phyloP scores from a whole-genome alignment of 1,140 invertebrate species.

The Asobara japonica region DNA sequence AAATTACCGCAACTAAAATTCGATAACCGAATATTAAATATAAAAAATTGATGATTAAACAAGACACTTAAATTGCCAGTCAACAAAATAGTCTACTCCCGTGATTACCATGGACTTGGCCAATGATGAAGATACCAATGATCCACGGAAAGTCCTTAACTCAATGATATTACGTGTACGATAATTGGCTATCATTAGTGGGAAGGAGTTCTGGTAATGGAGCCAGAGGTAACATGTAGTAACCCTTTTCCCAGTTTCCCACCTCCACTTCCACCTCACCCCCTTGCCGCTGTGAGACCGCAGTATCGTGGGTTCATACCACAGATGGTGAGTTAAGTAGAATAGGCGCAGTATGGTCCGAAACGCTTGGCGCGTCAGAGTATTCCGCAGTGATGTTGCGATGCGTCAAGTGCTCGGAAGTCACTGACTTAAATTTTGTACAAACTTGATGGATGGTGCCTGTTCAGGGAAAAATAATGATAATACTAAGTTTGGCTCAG shows the following conservation, averaged over 20 bases:
- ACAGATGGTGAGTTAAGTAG: neutral
- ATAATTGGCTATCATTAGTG: neutral
- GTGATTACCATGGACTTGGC: too few relatives aligned
- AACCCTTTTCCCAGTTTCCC: neutral
- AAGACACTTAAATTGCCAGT: too few relatives aligned
- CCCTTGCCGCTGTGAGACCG: too few relatives aligned
- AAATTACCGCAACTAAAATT: too few relatives aligned
- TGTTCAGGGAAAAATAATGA: too few relatives aligned
- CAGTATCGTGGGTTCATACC: neutral
- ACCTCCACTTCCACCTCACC: too few relatives aligned
- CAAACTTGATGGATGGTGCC: too few relatives aligned
- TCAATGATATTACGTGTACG: neutral
- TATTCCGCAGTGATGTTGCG: neutral
- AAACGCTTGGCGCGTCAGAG: neutral
- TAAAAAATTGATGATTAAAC: too few relatives aligned
- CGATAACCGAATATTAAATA: too few relatives aligned
- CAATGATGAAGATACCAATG: neutral
- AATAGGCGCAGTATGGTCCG: neutral
- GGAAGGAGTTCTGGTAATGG: too few relatives aligned
- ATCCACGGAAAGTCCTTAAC: neutral
- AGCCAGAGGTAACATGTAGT: neutral
- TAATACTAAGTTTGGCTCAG: too few relatives aligned
- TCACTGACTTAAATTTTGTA: neutral
- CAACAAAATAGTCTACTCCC: too few relatives aligned
- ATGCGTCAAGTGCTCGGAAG: neutral